Percentiles rank a stretch among this genome's conserved stretches.
phyloP scores from a whole-genome alignment of 1,140 invertebrate species.

The Pseudomyrmex sp. region DNA sequence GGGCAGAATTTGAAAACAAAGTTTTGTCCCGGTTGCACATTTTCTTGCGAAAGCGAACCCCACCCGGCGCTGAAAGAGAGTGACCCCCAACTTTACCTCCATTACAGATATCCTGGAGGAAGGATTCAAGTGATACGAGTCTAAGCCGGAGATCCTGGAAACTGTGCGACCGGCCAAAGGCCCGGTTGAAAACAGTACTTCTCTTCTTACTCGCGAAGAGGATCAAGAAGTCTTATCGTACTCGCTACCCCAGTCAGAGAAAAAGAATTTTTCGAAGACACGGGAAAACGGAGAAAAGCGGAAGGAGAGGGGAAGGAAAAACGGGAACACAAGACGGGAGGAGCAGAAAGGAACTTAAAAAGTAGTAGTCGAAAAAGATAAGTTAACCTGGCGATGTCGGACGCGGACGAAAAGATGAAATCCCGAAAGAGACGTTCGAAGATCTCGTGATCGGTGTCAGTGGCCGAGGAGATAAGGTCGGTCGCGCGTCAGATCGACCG shows the following conservation, averaged over 20 bases:
- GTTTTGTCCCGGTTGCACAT: constrained; percentile 15
- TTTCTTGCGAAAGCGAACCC: background rate
- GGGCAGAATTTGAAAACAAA: constrained; percentile 27
- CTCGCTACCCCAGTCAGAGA: constrained; percentile 24
- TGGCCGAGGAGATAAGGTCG: constrained; percentile 57
- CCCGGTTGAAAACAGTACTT: constrained; percentile 46
- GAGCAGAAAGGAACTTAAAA: constrained; percentile 34
- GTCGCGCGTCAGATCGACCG: constrained; percentile 16
- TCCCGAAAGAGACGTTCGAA: constrained; percentile 62
- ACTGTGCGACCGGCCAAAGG: constrained; percentile 51
- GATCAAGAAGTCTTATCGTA: constrained; percentile 54
- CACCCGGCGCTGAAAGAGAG: background rate
- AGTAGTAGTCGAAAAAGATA: background rate
- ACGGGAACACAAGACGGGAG: background rate
- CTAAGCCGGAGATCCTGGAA: constrained; percentile 38
- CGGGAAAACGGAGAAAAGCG: background rate
- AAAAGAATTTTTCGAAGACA: background rate
- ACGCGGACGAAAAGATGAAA: constrained; percentile 40
- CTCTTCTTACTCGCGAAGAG: constrained; percentile 45
- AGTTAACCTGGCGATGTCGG: constrained; percentile 47
- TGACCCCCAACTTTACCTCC: constrained; percentile 50
- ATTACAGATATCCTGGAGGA: constrained; percentile 61
- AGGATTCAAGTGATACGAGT: constrained; percentile 64
- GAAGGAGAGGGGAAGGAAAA: constrained; percentile 6
- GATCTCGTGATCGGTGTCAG: constrained; percentile 72